phyloP scores from a whole-genome alignment of 1,140 invertebrate genomes.

The Hormaphis cornu region DNA sequence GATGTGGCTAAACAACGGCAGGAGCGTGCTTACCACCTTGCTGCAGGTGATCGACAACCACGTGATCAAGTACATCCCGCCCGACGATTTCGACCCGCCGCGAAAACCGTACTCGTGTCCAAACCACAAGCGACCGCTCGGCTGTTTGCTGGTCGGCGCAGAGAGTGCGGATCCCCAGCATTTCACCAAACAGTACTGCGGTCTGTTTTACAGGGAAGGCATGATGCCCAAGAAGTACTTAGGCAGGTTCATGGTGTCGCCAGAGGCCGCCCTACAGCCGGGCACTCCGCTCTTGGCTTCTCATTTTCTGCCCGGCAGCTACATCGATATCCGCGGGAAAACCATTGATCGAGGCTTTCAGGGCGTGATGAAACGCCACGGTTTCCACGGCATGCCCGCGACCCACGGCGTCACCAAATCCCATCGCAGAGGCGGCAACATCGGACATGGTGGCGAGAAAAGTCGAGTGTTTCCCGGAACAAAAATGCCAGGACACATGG shows the following conservation, averaged over 20 bases:
- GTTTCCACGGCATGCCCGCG: constrained; percentile 86
- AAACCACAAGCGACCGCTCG: constrained; percentile 48
- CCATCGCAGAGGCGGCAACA: constrained; percentile 82
- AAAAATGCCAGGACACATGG: constrained; percentile 97
- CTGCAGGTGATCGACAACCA: constrained; percentile 92
- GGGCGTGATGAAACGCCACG: constrained; percentile 94
- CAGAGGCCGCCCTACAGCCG: constrained; percentile 73
- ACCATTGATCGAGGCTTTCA: constrained; percentile 94
- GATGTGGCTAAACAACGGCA: constrained; percentile 82
- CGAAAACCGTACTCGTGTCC: constrained; percentile 43
- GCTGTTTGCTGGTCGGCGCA: constrained; percentile 78
- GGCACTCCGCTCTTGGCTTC: constrained; percentile 79
- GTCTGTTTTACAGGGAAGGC: constrained; percentile 73
- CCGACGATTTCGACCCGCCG: constrained; percentile 61
- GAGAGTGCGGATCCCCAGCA: constrained; percentile 69
- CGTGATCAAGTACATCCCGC: constrained; percentile 82
- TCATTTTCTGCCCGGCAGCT: constrained; percentile 87
- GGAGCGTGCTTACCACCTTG: constrained; percentile 65
- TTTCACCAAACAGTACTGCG: constrained; percentile 83
- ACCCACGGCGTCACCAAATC: constrained; percentile 91
- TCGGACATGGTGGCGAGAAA: constrained; percentile 74
- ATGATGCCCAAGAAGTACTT: constrained; percentile 81
- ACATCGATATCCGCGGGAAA: constrained; percentile 79
- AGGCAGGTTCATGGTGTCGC: constrained; percentile 74
- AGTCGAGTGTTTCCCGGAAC: constrained; percentile 86